Conservation (phyloP, 1,140 invertebrate genomes). For the Oreohelix idahoensis region DNA sequence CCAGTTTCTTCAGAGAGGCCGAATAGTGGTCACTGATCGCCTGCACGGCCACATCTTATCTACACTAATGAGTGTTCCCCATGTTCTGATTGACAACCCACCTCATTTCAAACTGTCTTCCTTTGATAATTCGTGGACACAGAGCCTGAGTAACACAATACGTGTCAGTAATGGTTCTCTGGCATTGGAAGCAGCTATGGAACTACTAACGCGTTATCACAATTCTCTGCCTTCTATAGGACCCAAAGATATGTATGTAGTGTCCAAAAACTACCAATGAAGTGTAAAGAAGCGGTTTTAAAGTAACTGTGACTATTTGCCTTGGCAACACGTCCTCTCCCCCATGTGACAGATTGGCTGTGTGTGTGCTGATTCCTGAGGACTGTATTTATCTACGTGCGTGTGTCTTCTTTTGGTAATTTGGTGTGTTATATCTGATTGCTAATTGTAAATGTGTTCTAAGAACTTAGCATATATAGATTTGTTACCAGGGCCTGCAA, state of each 20-base stretch:
- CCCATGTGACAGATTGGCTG: no score
- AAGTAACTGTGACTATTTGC: no score
- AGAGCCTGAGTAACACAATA: conserved; percentile 22
- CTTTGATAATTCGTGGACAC: conserved; percentile 46
- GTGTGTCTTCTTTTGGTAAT: no score
- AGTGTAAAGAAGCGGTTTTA: no score
- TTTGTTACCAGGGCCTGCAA: no score
- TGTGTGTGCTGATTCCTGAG: no score
- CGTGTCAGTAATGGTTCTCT: neutral
- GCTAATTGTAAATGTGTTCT: no score
- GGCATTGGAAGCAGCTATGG: conserved; percentile 18
- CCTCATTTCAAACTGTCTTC: conserved; percentile 41
- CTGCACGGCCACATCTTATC: conserved; percentile 52
- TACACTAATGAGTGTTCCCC: conserved; percentile 45
- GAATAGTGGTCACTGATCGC: conserved; percentile 49
- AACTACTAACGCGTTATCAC: conserved; percentile 27
- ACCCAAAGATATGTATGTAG: neutral
- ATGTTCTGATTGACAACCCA: conserved; percentile 49
- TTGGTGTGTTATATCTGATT: no score
- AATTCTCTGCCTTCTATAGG: conserved; percentile 16
- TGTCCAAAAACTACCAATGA: neutral
- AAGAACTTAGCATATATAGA: no score
- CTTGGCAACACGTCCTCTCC: no score
- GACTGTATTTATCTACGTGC: no score
- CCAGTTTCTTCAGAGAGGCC: conserved; percentile 39